Percentiles rank a stretch among this genome's conserved stretches.
Conservation (phyloP, 2,113 vertebrate genomes). For the human region GRCh38 chr4:142124501-142125000, state of each 20-base stretch:
- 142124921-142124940: neutral
- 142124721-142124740: slow-evolving; percentile 90
- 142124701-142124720: slow-evolving; percentile 94
- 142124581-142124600: slow-evolving; percentile 97
- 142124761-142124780: slow-evolving; percentile 65
- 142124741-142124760: slow-evolving; percentile 94
- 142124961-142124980: rapidly evolving
- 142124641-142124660: slow-evolving; percentile 94
- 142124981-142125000: rapidly evolving
- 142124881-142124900: neutral
- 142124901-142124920: neutral
- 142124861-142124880: neutral
- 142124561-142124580: neutral
- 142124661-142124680: slow-evolving; percentile 97
- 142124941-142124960: rapidly evolving
- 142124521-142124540: neutral
- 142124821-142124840: neutral
- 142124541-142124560: rapidly evolving
- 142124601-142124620: slow-evolving; percentile 95
- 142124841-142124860: neutral
- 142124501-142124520: neutral
- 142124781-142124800: neutral
- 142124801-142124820: neutral
- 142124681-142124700: slow-evolving; percentile 92
- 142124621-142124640: slow-evolving; percentile 93